Percentiles rank a stretch among this genome's conserved stretches.
These are phyloP conservation scores for Erythrocebus patas DNA, from an alignment of 2,113 vertebrate genomes.

Conservation along the genomic window DNA sequence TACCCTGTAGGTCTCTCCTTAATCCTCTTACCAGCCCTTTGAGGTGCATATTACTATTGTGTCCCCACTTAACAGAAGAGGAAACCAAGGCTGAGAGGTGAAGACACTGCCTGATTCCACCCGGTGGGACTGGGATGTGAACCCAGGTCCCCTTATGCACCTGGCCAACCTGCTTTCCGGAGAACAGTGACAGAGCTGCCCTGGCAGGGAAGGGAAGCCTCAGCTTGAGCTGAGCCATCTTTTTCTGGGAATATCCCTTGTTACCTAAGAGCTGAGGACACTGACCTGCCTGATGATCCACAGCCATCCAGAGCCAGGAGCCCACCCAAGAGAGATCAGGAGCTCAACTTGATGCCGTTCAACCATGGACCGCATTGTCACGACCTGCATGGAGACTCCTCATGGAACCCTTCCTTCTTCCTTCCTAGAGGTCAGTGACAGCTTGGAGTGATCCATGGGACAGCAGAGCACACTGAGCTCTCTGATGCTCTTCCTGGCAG, in stretches of 20 bases:
- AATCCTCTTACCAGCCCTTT: background rate
- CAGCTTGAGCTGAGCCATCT: no score
- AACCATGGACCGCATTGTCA: rapidly evolving
- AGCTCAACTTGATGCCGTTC: rapidly evolving
- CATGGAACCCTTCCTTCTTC: background rate
- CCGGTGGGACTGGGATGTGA: background rate
- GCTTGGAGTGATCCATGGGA: rapidly evolving
- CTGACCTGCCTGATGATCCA: rapidly evolving
- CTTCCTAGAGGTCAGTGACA: background rate
- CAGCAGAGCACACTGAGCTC: background rate
- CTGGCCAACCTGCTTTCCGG: background rate
- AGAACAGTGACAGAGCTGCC: rapidly evolving
- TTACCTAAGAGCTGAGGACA: background rate
- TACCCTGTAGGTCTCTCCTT: background rate
- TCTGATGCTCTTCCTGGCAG: background rate
- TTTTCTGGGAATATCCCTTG: background rate
- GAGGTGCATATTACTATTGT: no score
- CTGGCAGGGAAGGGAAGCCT: no score
- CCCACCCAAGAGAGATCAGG: background rate
- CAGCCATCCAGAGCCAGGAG: background rate
- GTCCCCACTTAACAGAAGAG: background rate
- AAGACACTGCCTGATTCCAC: background rate
- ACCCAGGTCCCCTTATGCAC: background rate
- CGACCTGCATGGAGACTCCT: background rate
- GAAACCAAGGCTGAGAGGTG: background rate